Evolutionary conservation across 2,113 vertebrate genomes (phyloP).

Genomic region (Macrotis lagotis): DNA sequence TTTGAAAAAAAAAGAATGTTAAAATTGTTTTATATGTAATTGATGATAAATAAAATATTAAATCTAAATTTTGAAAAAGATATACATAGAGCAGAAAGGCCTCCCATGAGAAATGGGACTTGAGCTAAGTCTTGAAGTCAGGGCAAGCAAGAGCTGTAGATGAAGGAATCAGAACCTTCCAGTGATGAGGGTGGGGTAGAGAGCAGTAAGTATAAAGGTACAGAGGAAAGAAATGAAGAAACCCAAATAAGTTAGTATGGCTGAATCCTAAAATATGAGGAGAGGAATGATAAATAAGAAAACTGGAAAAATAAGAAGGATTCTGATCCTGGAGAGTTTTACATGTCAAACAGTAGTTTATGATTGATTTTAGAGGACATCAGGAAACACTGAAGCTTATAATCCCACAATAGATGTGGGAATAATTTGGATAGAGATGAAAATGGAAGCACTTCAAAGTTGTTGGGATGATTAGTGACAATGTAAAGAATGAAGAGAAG

Average conservation of each 20-base stretch:
- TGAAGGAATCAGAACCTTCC: background rate
- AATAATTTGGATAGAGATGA: background rate
- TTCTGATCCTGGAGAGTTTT: background rate
- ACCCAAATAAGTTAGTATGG: background rate
- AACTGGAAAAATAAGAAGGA: background rate
- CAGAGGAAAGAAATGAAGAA: background rate
- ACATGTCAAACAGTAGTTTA: background rate
- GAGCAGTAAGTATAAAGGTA: background rate
- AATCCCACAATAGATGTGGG: background rate
- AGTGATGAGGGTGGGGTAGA: background rate
- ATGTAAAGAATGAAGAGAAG: background rate
- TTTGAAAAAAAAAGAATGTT: background rate
- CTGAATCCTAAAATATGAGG: background rate
- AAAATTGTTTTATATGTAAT: background rate
- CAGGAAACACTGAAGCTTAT: background rate
- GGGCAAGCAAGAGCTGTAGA: background rate
- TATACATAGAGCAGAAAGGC: background rate
- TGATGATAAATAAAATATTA: background rate
- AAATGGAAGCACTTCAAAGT: background rate
- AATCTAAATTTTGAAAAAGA: background rate
- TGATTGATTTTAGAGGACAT: background rate
- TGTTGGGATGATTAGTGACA: background rate
- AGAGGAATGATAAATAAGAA: background rate
- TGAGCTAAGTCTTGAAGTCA: background rate
- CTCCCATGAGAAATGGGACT: background rate